Base-by-base conservation (phyloP, 2,888 invertebrate genomes). In the Tenthredo livida region DNA sequence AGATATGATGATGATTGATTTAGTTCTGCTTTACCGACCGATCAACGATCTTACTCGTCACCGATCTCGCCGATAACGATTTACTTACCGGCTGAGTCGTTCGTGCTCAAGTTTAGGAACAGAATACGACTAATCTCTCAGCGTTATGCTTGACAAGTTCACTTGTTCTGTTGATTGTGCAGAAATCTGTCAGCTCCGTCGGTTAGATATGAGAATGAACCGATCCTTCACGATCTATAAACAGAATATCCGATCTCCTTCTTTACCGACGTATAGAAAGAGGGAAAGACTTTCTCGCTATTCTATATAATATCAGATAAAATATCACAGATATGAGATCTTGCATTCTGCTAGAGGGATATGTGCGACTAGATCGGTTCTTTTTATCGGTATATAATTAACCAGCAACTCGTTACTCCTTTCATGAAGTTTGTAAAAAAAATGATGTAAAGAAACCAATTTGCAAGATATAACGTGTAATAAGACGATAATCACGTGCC, bases 401-500 rank as follows among this genome's bases (percentile, higher is more conserved):
- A 67, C 67, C 6, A 67, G 15, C 33, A 15, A 67, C 33, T 67
- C 33, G 33, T 67, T 33, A 33, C 67, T 67, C 67, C 67, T 67
- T 67, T 29, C 67, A 67, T 6, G 12, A 67, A 67, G 67, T 17
- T 67, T 4, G 17, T 15, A 3, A 9, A 33, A 29, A 17, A 67
- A 67, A 33, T 67, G 17, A 33, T 6, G 33, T 33, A 67, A 67
- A 67, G 40, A 77, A n/a, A 77, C 40, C 33, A 54, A 54, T 77
- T 33, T 29, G 50, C 75, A 29, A 15, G 33, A 54, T 54, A 54
- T 54, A 77, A 54, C 33, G 77, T 77, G 54, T 50, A 50, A 77
- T 29, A 40, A 77, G 50, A 54, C 29, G 77, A 54, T 54, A 50
- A 77, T 77, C 77, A 77, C 54, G 77, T 73, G 43, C 73, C 73